Evolutionary conservation across 2,113 vertebrate species (phyloP), one percentile per base, ranked within the genome.

Genomic region (Rhea pennata): DNA sequence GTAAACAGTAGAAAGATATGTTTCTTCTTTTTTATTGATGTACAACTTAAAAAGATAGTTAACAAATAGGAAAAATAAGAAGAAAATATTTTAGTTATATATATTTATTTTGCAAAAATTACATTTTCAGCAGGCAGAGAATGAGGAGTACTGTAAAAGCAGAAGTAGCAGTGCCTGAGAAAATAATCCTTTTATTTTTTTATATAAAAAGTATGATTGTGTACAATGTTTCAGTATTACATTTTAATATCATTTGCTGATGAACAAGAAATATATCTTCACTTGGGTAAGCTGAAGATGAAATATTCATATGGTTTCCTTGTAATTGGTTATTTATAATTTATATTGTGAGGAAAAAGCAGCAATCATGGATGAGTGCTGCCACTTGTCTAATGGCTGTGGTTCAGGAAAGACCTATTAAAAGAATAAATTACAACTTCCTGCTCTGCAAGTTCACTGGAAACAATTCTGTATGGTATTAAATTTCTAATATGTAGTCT

Each of bases 341-440:
- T 93, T 88, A 96, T 94, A 15, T 48, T 31, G 29, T 58, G 77
- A 42, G 69, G 61, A 48, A 90, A 95, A 96, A 62, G 21, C 61
- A 78, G 81, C 53, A 73, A 83, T 91, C 67, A 22, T 1, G 3
- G 61, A 84, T 76, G 80, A 84, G 64, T 72, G 51, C 22, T 93
- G 61, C 72, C 56, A 75, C 65, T 95, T 95, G 74, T 66, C 91
- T 87, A 61, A 89, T 90, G 72, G 81, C 75, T 92, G 4, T 83
- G 62, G 40, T 93, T 92, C 78, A 92, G 78, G 71, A 93, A 89
- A 76, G 66, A 42, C 48, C 80, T 93, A 85, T 95, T 91, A 92
- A 90, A 96, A 94, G 79, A 93, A 93, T 96, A 91, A 79, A 83
- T 93, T 92, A 87, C 84, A 92, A 46, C 73, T 77, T 96, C 74